Evolutionary conservation across 2,888 invertebrate species (phyloP).

Genomic region (Diploptera punctata): DNA sequence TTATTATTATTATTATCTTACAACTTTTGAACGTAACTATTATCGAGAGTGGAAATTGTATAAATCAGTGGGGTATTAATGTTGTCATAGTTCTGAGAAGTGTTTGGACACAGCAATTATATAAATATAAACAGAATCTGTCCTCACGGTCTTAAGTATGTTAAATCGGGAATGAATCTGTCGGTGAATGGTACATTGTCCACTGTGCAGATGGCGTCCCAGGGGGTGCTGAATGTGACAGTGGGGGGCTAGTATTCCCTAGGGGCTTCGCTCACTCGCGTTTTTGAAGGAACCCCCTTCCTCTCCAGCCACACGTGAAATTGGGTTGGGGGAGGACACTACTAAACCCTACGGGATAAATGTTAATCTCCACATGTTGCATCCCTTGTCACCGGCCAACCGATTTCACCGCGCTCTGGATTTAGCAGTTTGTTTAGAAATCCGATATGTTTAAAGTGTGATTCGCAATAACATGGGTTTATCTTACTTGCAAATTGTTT

Average conservation of each 20-base stretch:
- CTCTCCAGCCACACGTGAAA: slow-evolving; percentile 36
- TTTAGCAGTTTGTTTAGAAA: too few relatives aligned
- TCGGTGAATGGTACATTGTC: slow-evolving; percentile 33
- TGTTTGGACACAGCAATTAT: slow-evolving; percentile 14
- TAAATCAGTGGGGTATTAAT: too few relatives aligned
- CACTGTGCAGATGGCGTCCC: slow-evolving; percentile 41
- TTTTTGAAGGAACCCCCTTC: slow-evolving; percentile 22
- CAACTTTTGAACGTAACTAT: too few relatives aligned
- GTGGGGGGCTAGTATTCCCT: slow-evolving; percentile 31
- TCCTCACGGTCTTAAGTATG: neutral
- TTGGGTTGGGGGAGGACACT: slow-evolving; percentile 29
- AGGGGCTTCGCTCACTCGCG: neutral
- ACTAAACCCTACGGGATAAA: slow-evolving; percentile 15
- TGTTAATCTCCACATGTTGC: slow-evolving; percentile 30
- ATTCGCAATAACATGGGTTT: too few relatives aligned
- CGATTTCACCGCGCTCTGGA: too few relatives aligned
- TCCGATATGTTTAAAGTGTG: too few relatives aligned
- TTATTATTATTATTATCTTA: too few relatives aligned
- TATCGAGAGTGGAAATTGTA: too few relatives aligned
- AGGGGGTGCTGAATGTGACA: slow-evolving; percentile 31
- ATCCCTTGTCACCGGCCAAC: neutral
- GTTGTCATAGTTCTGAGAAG: too few relatives aligned
- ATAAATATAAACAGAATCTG: neutral
- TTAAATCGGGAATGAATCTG: neutral
- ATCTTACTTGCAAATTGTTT: too few relatives aligned